A percentile compares a stretch with the other conserved stretches of the same genome.
Conservation (phyloP, 2,888 invertebrate genomes). For the Lepetodrilus schrolli region DNA sequence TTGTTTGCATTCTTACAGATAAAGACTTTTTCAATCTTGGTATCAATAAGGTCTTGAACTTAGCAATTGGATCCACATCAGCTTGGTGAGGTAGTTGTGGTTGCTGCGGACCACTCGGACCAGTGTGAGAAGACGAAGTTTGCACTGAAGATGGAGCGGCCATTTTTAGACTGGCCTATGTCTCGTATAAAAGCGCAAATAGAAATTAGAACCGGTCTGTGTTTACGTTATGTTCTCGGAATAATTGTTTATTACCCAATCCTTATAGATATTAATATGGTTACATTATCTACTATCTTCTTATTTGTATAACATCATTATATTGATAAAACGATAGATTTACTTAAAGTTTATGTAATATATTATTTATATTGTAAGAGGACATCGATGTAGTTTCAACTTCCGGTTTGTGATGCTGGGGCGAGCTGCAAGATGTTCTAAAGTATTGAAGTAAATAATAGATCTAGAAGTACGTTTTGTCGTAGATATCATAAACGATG, state of each 20-base stretch:
- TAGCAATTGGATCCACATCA: conserved; percentile 62
- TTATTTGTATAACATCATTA: not conserved
- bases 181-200: too few relatives aligned
- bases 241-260: too few relatives aligned
- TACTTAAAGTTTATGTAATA: too few relatives aligned
- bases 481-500: too few relatives aligned
- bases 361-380: too few relatives aligned
- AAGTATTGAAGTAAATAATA: not conserved
- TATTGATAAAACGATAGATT: too few relatives aligned
- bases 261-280: not conserved
- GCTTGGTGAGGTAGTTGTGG: conserved; percentile 37
- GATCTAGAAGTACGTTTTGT: too few relatives aligned
- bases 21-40: conserved; percentile 66
- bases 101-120: conserved; percentile 35
- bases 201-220: too few relatives aligned
- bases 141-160: conserved; percentile 5
- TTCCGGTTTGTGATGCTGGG: not conserved
- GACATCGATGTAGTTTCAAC: too few relatives aligned
- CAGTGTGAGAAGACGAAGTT: not conserved
- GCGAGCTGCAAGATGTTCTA: not conserved
- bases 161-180: too few relatives aligned
- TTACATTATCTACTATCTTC: not conserved
- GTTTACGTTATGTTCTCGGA: too few relatives aligned
- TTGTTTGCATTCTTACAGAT: conserved; percentile 51
- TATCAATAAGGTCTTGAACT: conserved; percentile 55